Conservation (phyloP, 2,113 vertebrate genomes). For the Ptyas mucosa region DNA sequence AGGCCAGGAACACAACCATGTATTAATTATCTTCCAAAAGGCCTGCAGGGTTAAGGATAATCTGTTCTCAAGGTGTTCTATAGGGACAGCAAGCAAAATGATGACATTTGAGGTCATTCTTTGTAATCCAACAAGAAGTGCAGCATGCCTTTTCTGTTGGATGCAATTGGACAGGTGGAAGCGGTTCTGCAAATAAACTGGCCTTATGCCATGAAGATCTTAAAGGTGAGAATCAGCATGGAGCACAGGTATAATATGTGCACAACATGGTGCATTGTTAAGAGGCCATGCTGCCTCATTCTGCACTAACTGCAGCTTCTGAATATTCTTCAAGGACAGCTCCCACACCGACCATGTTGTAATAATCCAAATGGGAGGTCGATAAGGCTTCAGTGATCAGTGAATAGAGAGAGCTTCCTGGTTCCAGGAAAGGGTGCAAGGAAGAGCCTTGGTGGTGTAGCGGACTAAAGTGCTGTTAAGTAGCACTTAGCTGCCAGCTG, state of each 20-base stretch:
- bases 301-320: not conserved
- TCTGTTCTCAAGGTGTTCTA: not conserved
- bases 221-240: not conserved
- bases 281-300: not conserved
- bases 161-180: not conserved
- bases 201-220: not conserved
- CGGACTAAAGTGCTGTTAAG: no score
- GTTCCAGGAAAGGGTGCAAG: not conserved
- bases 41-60: not conserved
- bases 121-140: not conserved
- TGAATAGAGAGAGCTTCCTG: not conserved
- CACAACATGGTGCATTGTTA: not conserved
- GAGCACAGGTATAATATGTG: not conserved
- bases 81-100: not conserved
- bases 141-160: not conserved
- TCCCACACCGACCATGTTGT: not conserved
- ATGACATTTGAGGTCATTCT: not conserved
- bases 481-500: no score
- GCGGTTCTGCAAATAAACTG: not conserved
- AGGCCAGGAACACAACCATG: not conserved
- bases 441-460: no score
- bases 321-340: not conserved
- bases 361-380: not conserved
- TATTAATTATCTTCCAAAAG: not conserved
- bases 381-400: not conserved